Percentiles rank a stretch among this genome's conserved stretches.
These are phyloP conservation scores for Himalopsyche tibetana DNA, from an alignment of 2,888 invertebrate species.

Conservation along the genomic window DNA sequence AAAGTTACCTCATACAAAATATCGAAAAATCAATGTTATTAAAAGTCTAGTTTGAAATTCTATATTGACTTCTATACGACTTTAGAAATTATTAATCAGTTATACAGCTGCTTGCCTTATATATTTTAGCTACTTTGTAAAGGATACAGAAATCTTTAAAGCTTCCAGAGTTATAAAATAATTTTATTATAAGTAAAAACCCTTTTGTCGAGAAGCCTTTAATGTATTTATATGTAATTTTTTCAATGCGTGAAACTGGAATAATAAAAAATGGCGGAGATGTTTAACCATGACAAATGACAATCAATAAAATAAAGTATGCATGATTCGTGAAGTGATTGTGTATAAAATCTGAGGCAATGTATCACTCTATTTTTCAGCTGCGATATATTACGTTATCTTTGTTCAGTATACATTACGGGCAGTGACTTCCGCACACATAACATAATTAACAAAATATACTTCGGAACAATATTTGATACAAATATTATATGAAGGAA, in stretches of 20 bases:
- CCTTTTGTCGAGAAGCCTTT: neutral
- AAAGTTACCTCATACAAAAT: too few species aligned
- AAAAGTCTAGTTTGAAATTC: too few species aligned
- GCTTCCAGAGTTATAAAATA: too few species aligned
- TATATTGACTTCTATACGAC: too few species aligned
- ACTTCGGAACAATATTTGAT: neutral
- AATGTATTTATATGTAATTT: neutral
- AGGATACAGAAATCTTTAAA: too few species aligned
- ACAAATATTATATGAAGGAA: neutral
- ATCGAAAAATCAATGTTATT: too few species aligned
- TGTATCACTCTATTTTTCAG: conserved; percentile 1
- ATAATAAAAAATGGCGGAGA: neutral
- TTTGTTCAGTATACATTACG: neutral
- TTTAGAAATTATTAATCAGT: too few species aligned
- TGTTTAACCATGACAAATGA: neutral
- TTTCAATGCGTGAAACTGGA: neutral
- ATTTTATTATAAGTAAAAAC: neutral
- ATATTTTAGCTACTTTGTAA: too few species aligned
- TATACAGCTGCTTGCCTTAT: too few species aligned
- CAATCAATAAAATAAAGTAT: neutral
- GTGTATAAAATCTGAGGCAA: neutral
- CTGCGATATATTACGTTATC: neutral
- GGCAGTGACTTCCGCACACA: neutral
- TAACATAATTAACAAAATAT: neutral
- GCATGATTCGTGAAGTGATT: neutral